Conservation (phyloP, 2,888 invertebrate genomes). For the Acleris laterana region DNA sequence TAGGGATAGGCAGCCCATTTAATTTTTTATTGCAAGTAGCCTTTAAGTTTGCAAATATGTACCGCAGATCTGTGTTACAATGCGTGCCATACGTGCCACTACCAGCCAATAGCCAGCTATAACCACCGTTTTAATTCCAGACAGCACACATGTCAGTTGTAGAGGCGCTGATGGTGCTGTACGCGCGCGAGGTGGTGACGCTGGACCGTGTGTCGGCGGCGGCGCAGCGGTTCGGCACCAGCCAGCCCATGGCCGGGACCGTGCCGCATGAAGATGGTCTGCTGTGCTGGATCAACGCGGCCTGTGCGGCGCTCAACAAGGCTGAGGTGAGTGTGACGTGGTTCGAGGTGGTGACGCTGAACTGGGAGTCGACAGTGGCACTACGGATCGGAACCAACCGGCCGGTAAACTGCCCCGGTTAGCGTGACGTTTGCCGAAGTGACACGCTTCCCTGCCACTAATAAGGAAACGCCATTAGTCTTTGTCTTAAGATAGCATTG, state of each 20-base stretch:
- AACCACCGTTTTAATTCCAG: conserved; percentile 78
- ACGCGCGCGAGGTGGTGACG: conserved; percentile 96
- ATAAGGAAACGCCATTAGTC: too few species aligned
- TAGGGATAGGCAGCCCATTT: too few species aligned
- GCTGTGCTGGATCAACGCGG: conserved; percentile 95
- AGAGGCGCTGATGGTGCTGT: conserved; percentile 97
- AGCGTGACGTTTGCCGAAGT: too few species aligned
- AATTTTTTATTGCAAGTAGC: too few species aligned
- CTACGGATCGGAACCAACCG: conserved; percentile 30
- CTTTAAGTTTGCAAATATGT: too few species aligned
- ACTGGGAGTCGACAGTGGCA: conserved; percentile 90
- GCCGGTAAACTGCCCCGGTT: too few species aligned
- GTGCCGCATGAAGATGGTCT: conserved; percentile 92
- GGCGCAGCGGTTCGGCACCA: conserved; percentile 89
- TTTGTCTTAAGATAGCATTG: too few species aligned
- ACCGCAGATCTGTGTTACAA: too few species aligned
- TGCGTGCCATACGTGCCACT: too few species aligned
- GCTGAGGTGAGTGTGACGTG: conserved; percentile 59
- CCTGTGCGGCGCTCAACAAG: conserved; percentile 89
- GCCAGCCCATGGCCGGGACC: conserved; percentile 72
- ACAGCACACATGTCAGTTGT: conserved; percentile 97
- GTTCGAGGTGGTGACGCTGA: conserved; percentile 86
- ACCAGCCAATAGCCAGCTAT: neutral
- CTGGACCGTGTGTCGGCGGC: conserved; percentile 94
- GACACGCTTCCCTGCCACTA: too few species aligned